Conservation (phyloP, 2,113 vertebrate genomes). For the Pluvianellus socialis region DNA sequence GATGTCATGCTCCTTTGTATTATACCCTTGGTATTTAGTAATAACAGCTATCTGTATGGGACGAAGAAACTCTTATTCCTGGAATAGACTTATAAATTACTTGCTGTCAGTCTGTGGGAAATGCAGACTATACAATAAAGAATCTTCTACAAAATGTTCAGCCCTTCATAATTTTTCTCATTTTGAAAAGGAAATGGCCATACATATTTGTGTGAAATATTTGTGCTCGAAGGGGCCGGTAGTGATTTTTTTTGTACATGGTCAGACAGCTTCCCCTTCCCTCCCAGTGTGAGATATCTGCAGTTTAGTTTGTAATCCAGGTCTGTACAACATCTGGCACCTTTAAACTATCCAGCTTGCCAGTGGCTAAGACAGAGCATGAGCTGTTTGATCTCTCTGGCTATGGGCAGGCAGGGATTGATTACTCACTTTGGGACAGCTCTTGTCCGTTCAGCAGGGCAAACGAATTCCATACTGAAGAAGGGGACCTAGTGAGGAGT, state of each 20-base stretch:
- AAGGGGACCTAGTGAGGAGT: not conserved
- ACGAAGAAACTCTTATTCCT: constrained; percentile 12
- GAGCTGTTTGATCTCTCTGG: not conserved
- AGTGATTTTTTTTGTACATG: not conserved
- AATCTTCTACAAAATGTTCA: not conserved
- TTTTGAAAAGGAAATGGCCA: constrained; percentile 38
- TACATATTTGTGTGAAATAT: constrained; percentile 40
- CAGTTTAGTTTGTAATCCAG: not conserved
- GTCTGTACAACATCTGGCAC: constrained; percentile 3
- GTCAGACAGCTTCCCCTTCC: not conserved
- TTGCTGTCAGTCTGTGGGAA: constrained; percentile 23
- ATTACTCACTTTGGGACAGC: not conserved
- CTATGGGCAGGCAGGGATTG: not conserved
- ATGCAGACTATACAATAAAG: constrained; percentile 38
- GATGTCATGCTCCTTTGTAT: not conserved
- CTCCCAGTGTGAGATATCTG: not conserved
- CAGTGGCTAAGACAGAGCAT: not conserved
- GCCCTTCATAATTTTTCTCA: constrained; percentile 23
- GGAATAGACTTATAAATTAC: constrained; percentile 35
- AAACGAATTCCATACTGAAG: fast-evolving
- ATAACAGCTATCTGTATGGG: constrained; percentile 11
- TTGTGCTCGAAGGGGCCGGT: not conserved
- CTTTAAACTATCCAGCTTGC: not conserved
- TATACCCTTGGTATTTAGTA: constrained; percentile 29
- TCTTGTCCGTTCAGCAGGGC: not conserved